Conservation (phyloP, 2,113 vertebrate genomes). For the Apteryx owenii region DNA sequence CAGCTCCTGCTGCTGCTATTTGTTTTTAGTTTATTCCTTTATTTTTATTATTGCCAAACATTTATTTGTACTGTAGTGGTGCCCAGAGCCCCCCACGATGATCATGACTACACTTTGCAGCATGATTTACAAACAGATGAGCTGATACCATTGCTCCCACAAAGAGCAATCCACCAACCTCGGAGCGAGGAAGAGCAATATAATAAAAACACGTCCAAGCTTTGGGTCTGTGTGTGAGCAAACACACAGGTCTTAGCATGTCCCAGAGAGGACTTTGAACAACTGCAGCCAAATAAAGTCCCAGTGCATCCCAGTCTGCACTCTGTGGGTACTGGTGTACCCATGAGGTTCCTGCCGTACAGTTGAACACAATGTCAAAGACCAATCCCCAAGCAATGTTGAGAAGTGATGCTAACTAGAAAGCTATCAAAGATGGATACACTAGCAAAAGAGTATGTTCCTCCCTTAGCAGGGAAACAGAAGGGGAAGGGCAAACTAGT, state of each 20-base stretch:
- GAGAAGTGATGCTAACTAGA: too few species aligned
- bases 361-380: background rate
- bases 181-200: background rate
- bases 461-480: background rate
- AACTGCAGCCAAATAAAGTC: background rate
- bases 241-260: background rate
- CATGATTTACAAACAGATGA: background rate
- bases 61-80: conserved; percentile 13
- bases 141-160: background rate
- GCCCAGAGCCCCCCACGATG: background rate
- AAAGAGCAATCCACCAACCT: background rate
- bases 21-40: conserved; percentile 26
- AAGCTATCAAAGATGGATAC: background rate
- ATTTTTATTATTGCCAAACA: background rate
- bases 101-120: background rate
- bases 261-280: background rate
- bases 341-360: background rate
- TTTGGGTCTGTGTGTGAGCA: background rate
- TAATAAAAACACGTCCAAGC: background rate
- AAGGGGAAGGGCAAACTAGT: background rate
- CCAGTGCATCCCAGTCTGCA: too few species aligned
- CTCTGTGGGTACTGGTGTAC: background rate
- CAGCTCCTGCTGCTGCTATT: conserved; percentile 26
- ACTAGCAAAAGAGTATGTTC: background rate
- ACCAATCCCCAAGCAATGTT: background rate